Percentiles rank a stretch among this genome's conserved stretches.
Conservation (phyloP, 2,797 vertebrate genomes). For the Peromyscus nudipes region DNA sequence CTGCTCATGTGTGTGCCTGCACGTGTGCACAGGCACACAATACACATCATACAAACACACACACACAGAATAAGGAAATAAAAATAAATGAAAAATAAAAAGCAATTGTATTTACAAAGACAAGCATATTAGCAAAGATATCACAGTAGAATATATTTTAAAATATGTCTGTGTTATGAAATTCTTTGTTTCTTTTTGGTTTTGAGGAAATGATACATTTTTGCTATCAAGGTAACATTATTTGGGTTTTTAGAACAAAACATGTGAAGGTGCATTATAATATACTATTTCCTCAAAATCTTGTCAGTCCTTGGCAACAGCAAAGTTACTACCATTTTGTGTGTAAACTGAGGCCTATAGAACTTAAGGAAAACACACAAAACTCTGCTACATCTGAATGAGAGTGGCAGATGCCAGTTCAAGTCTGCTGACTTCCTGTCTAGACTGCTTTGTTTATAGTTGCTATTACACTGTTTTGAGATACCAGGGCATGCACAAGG, state of each 20-base stretch:
- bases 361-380: background rate
- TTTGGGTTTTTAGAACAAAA: background rate
- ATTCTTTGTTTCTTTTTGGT: background rate
- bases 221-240: background rate
- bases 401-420: background rate
- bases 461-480: constrained; percentile 29
- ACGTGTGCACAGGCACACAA: background rate
- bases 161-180: background rate
- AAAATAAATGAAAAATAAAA: background rate
- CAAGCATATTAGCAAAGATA: background rate
- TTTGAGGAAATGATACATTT: constrained; percentile 3
- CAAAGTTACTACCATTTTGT: background rate
- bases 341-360: background rate
- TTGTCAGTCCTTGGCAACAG: background rate
- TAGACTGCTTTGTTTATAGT: constrained; percentile 3
- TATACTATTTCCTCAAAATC: background rate
- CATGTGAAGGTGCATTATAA: background rate
- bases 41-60: background rate
- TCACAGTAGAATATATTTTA: background rate
- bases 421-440: background rate
- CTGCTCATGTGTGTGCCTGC: too few relatives aligned
- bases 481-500: background rate
- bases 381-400: background rate
- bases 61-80: background rate
- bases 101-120: constrained; percentile 16